These are phyloP conservation scores for Ceratotherium simum DNA, from an alignment of 2,113 vertebrate genomes.

Conservation along the genomic window DNA sequence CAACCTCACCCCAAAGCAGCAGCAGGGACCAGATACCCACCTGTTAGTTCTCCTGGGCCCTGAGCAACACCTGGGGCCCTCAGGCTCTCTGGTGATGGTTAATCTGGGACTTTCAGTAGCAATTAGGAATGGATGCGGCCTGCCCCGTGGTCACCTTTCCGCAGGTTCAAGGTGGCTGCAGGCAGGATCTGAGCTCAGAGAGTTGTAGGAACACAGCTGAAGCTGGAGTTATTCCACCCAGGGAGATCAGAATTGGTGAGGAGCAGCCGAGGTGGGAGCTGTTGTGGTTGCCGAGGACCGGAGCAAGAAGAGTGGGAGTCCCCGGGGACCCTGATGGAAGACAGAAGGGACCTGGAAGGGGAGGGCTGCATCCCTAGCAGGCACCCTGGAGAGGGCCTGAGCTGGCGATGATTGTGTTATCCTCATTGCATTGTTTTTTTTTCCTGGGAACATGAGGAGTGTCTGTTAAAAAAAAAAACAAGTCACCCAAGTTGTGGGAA, in stretches of 20 bases:
- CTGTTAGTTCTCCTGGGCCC: not conserved
- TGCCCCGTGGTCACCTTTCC: not conserved
- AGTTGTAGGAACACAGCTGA: not conserved
- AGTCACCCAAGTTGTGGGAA: not conserved
- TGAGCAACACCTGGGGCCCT: not conserved
- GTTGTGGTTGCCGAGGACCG: not conserved
- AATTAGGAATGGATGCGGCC: not conserved
- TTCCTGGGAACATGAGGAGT: not conserved
- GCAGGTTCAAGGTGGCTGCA: not conserved
- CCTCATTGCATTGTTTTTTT: not conserved
- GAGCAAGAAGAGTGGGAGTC: not conserved
- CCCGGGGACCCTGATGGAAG: not conserved
- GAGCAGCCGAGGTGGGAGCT: not conserved
- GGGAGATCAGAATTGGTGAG: not conserved
- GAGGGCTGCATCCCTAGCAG: not conserved
- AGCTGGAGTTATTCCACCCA: not conserved
- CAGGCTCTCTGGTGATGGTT: not conserved
- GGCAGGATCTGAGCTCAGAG: not conserved
- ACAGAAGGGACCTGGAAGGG: not conserved
- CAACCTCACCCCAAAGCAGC: constrained; percentile 15
- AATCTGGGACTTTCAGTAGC: not conserved
- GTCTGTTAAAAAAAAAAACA: constrained; percentile 3
- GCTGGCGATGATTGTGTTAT: not conserved
- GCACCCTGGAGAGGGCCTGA: not conserved
- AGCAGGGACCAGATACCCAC: not conserved